Base-by-base conservation (phyloP, 2,113 vertebrate species). In the Chitala chitala region DNA sequence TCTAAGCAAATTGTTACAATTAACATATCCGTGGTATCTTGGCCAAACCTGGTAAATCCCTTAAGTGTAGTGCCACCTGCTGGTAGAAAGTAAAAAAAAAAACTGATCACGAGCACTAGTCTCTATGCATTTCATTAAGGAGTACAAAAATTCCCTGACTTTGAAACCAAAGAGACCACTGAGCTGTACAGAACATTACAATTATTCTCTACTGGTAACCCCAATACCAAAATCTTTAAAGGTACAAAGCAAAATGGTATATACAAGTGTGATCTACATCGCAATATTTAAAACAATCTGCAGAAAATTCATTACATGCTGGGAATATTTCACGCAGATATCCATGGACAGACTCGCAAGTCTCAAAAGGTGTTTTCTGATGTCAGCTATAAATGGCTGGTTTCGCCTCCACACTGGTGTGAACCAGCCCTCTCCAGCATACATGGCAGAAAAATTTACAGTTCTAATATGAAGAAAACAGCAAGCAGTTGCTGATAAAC, bases 61-160 rank as follows among this genome's bases (percentile, higher is more conserved):
- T 70, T 48, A 75, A 55, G 53, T 69, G 65, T 75, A 75, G 74
- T 70, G 74, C 42, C 74, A 75, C 54, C 74, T 75, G 42, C 65
- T 59, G 74, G 53, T 58, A 29, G 26, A 46, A 5, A 74, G 1
- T 20, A 22, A 38, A 56, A 61, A 58, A 50, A 7, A n/a, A 31
- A 61, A 26, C 8, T 1, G 8, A 40, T n/a, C 24, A 51, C 40
- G 44, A 54, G 13, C n/a, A 24, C 61, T 20, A 31, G 29, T 24
- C 36, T 38, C 9, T 4, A 8, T 51, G 68, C 2, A 15, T n/a
- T 20, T 12, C n/a, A 15, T 17, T 36, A 36, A 36, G 33, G 33
- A 33, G 59, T 63, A 63, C 38, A 36, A 20, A 38, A 63, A 63
- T 17, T 63, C 59, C 29, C 56, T 31, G n/a, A n/a, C n/a, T n/a